Percentiles rank a stretch among this genome's conserved stretches.
Conservation (phyloP, 2,113 vertebrate genomes). For the Candoia aspera region DNA sequence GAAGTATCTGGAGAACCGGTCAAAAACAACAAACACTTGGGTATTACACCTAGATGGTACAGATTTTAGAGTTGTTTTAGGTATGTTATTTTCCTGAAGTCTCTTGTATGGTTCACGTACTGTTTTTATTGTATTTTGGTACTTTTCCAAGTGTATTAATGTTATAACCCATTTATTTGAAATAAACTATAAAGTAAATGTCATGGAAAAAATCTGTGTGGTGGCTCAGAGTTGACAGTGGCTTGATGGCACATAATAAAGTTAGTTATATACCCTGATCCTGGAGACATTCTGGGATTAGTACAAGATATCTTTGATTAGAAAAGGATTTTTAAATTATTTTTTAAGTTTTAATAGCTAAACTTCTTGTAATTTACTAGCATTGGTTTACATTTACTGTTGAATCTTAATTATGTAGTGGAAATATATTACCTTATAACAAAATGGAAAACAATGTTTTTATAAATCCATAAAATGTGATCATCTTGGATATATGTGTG, state of each 20-base stretch:
- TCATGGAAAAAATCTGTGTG: neutral
- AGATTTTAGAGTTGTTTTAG: conserved; percentile 91
- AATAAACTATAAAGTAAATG: neutral
- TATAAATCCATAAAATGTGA: neutral
- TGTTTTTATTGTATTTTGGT: conserved; percentile 10
- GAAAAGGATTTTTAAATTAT: neutral
- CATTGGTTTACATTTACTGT: neutral
- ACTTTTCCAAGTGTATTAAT: neutral
- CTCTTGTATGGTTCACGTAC: conserved; percentile 19
- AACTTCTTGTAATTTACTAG: neutral
- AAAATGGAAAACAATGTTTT: neutral
- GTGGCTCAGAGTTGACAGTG: neutral
- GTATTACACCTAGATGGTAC: conserved; percentile 85
- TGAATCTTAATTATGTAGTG: neutral
- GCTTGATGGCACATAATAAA: neutral
- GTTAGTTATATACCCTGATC: neutral
- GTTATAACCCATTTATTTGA: neutral
- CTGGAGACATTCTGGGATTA: neutral
- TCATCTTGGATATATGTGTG: neutral
- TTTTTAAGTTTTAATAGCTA: neutral
- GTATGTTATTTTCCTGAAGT: conserved; percentile 71
- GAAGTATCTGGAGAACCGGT: conserved; percentile 95
- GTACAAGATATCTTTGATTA: neutral
- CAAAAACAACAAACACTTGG: conserved; percentile 95
- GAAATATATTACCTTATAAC: neutral